These are phyloP conservation scores for Achroia grisella DNA, from an alignment of 1,140 invertebrate genomes.

Conservation along the genomic window DNA sequence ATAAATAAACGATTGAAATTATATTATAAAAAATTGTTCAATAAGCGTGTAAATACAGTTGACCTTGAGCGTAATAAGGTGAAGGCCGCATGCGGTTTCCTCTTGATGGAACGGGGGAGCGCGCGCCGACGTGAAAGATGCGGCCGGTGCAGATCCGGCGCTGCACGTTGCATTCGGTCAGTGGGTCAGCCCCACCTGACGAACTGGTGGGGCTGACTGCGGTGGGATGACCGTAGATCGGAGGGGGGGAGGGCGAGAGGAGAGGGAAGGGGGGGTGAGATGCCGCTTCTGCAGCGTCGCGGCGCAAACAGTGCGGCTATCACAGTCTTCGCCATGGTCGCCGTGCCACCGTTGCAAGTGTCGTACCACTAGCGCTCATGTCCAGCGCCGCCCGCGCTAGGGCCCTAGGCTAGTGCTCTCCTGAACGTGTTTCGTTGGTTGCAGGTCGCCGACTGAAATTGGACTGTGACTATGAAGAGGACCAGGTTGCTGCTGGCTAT, in stretches of 20 bases:
- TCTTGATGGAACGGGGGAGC: constrained; percentile 47
- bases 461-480: constrained; percentile 63
- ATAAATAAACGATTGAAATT: too few relatives aligned
- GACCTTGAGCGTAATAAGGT: constrained; percentile 54
- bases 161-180: constrained; percentile 54
- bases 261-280: constrained; percentile 9
- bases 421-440: constrained; percentile 54
- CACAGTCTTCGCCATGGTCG: constrained; percentile 19
- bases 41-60: not conserved
- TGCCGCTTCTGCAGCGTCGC: constrained; percentile 10
- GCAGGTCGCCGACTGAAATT: constrained; percentile 49
- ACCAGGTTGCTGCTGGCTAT: constrained; percentile 53
- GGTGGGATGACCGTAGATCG: not conserved
- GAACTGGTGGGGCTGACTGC: constrained; percentile 3
- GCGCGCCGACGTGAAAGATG: constrained; percentile 38
- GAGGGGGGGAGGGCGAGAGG: constrained; percentile 6
- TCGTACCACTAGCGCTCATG: constrained; percentile 18
- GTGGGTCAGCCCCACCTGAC: constrained; percentile 47
- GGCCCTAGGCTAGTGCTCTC: constrained; percentile 26
- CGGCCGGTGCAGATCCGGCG: constrained; percentile 63
- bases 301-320: constrained; percentile 19
- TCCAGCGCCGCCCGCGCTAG: constrained; percentile 29
- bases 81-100: constrained; percentile 58
- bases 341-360: constrained; percentile 21
- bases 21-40: not conserved